Conservation (phyloP, 2,797 vertebrate species). For the Carcharodon carcharias region DNA sequence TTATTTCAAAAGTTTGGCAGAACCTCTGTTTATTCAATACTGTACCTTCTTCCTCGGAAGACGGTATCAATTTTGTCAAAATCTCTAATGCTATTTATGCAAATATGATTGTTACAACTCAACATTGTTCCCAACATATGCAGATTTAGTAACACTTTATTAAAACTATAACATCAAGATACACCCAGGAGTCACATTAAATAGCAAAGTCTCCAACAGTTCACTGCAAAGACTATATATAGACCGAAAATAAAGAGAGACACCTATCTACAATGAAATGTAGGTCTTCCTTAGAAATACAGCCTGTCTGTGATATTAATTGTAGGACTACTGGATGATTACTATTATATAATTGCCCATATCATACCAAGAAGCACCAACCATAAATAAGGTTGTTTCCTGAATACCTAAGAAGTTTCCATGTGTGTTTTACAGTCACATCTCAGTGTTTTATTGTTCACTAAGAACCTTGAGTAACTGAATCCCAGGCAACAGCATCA, state of each 20-base stretch:
- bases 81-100: neutral
- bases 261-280: neutral
- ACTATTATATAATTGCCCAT: neutral
- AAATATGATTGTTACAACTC: neutral
- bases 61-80: neutral
- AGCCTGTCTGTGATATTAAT: neutral
- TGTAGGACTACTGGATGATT: neutral
- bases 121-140: neutral
- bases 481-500: neutral
- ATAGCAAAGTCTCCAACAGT: neutral
- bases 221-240: neutral
- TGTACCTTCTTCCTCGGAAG: neutral
- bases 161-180: neutral
- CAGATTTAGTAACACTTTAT: neutral
- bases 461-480: neutral
- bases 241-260: neutral
- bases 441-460: neutral
- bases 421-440: neutral
- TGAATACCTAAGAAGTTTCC: neutral
- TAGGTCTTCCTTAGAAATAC: neutral
- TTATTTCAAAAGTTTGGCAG: neutral
- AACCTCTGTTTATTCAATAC: neutral
- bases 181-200: neutral
- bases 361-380: neutral
- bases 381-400: neutral